Conservation (phyloP, 2,113 vertebrate genomes). For the Seriola rivoliana region DNA sequence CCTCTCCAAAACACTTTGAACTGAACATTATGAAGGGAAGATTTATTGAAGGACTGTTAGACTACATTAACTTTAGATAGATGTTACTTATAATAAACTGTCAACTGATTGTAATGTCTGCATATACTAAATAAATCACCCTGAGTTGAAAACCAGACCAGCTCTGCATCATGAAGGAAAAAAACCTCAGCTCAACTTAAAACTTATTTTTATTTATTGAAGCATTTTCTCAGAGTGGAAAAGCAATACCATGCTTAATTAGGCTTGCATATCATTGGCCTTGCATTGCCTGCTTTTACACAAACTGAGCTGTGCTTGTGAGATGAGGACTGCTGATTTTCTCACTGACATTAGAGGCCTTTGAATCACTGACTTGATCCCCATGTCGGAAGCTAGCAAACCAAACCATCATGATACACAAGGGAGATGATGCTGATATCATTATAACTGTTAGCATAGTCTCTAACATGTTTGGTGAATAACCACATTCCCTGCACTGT, state of each 20-base stretch:
- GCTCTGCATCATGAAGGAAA: not conserved
- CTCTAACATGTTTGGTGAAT: not conserved
- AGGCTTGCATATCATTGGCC: not conserved
- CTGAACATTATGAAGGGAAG: not conserved
- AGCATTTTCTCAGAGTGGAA: conserved; percentile 2
- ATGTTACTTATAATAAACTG: not conserved
- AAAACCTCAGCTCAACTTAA: too few species aligned
- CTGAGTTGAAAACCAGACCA: not conserved
- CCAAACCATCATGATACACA: not conserved
- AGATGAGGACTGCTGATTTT: not conserved
- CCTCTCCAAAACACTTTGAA: not conserved
- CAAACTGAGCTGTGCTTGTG: not conserved
- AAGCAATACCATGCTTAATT: not conserved
- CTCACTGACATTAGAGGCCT: not conserved
- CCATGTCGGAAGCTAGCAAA: not conserved
- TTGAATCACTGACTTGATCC: not conserved
- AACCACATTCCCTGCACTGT: not conserved
- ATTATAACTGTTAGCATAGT: not conserved
- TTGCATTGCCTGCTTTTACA: not conserved
- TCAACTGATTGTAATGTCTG: not conserved
- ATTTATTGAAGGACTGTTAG: not conserved
- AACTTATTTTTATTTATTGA: not conserved
- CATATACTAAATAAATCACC: not conserved
- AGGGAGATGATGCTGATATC: not conserved
- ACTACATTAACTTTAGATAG: not conserved